Evolutionary conservation across 1,140 invertebrate genomes (phyloP).

Genomic region (Lerema accius): DNA sequence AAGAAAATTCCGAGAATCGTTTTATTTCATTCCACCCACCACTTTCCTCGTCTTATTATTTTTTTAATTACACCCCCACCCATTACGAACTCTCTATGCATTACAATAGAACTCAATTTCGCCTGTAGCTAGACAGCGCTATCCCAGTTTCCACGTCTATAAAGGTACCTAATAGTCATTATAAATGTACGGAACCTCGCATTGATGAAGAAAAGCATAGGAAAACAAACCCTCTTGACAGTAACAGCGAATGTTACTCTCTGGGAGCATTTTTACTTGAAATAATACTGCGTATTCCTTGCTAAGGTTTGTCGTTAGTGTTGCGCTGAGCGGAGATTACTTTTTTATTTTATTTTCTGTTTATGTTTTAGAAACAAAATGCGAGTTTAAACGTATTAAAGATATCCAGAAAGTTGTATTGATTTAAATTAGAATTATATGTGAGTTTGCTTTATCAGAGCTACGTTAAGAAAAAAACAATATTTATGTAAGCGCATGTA

Average conservation of each 20-base stretch:
- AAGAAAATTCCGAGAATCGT: constrained; percentile 10
- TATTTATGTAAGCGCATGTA: too few relatives aligned
- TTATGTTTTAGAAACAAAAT: neutral
- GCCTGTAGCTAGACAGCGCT: neutral
- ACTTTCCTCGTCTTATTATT: constrained; percentile 12
- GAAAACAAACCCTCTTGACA: constrained; percentile 60
- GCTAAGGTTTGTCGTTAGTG: constrained; percentile 22
- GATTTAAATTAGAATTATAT: too few relatives aligned
- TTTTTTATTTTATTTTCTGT: constrained; percentile 8
- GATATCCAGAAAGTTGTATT: too few relatives aligned
- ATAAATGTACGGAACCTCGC: constrained; percentile 30
- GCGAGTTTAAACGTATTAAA: neutral
- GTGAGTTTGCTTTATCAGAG: too few relatives aligned
- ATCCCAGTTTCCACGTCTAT: constrained; percentile 25
- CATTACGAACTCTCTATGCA: neutral
- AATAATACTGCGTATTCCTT: constrained; percentile 55
- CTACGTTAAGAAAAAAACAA: too few relatives aligned
- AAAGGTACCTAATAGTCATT: constrained; percentile 37
- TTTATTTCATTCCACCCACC: constrained; percentile 11
- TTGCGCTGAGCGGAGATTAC: constrained; percentile 40
- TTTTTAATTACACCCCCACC: constrained; percentile 26
- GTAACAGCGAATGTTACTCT: constrained; percentile 61
- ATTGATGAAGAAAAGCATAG: constrained; percentile 40
- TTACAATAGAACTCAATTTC: constrained; percentile 6
- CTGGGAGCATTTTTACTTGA: constrained; percentile 53